Conservation (phyloP, 2,797 vertebrate genomes). For the Lutjanus argentimaculatus region DNA sequence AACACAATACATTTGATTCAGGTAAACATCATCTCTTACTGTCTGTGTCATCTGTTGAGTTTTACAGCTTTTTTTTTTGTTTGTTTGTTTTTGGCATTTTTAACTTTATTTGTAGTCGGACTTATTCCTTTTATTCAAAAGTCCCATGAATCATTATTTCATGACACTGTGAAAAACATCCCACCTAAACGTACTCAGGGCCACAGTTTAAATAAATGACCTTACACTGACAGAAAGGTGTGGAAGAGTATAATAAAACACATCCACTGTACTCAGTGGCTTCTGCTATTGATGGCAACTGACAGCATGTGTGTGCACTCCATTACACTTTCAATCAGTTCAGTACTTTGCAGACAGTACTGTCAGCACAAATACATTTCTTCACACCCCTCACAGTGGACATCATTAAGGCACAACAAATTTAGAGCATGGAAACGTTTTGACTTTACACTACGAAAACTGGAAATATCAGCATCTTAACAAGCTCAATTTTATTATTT, state of each 20-base stretch:
- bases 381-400: constrained; percentile 4
- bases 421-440: not conserved
- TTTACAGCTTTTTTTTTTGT: not conserved
- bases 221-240: constrained; percentile 16
- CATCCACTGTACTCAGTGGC: constrained; percentile 15
- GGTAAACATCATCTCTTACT: not conserved
- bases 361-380: constrained; percentile 36
- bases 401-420: constrained; percentile 24
- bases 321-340: constrained; percentile 40
- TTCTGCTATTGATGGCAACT: constrained; percentile 19
- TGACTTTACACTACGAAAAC: constrained; percentile 1
- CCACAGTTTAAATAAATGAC: constrained; percentile 11
- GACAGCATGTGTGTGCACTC: constrained; percentile 34
- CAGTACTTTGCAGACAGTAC: constrained; percentile 37
- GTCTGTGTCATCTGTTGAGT: not conserved
- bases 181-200: constrained; percentile 9
- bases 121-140: constrained; percentile 18
- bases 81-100: not conserved
- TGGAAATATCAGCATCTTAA: not conserved
- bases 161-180: constrained; percentile 14
- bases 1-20: constrained; percentile 46
- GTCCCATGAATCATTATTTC: constrained; percentile 11
- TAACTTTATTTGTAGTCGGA: not conserved
- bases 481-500: not conserved
- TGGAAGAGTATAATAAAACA: constrained; percentile 30